Evolutionary conservation across 2,113 vertebrate species (phyloP).

Genomic region (Oplegnathus fasciatus): DNA sequence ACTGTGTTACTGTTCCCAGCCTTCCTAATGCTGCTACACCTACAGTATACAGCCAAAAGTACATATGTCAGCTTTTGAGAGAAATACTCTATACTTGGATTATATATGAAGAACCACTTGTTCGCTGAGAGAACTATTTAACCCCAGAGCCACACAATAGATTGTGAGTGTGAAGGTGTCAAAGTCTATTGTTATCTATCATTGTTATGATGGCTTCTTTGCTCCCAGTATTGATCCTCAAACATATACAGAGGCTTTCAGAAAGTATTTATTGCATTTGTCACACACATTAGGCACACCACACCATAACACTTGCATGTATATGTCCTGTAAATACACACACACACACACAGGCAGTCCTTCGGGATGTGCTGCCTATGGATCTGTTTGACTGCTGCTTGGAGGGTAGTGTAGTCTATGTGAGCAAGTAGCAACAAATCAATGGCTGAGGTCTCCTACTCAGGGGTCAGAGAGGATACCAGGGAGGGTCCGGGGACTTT

Average conservation of each 20-base stretch:
- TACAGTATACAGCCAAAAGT: slow-evolving; percentile 11
- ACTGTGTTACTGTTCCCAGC: slow-evolving; percentile 29
- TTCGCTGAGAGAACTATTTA: slow-evolving; percentile 52
- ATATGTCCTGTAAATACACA: slow-evolving; percentile 36
- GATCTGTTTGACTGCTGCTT: slow-evolving; percentile 75
- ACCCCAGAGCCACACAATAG: slow-evolving; percentile 35
- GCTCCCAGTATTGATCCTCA: slow-evolving; percentile 55
- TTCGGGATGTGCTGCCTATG: slow-evolving; percentile 70
- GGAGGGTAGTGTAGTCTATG: slow-evolving; percentile 61
- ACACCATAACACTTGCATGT: not conserved
- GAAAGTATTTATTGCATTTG: slow-evolving; percentile 52
- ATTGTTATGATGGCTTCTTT: slow-evolving; percentile 52
- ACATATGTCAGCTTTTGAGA: slow-evolving; percentile 37
- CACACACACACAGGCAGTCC: slow-evolving; percentile 44
- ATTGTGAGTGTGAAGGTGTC: slow-evolving; percentile 39
- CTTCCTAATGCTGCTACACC: not conserved
- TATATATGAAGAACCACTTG: slow-evolving; percentile 49
- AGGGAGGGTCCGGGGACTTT: slow-evolving; percentile 68
- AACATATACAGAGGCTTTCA: slow-evolving; percentile 45
- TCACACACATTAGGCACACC: slow-evolving; percentile 56
- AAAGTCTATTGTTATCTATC: slow-evolving; percentile 35
- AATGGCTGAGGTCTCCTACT: slow-evolving; percentile 72
- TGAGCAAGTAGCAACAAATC: slow-evolving; percentile 80
- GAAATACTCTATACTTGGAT: slow-evolving; percentile 43
- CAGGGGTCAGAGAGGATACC: slow-evolving; percentile 73